phyloP scores from a whole-genome alignment of 2,113 vertebrate genomes.

The Thalassoma bifasciatum region DNA sequence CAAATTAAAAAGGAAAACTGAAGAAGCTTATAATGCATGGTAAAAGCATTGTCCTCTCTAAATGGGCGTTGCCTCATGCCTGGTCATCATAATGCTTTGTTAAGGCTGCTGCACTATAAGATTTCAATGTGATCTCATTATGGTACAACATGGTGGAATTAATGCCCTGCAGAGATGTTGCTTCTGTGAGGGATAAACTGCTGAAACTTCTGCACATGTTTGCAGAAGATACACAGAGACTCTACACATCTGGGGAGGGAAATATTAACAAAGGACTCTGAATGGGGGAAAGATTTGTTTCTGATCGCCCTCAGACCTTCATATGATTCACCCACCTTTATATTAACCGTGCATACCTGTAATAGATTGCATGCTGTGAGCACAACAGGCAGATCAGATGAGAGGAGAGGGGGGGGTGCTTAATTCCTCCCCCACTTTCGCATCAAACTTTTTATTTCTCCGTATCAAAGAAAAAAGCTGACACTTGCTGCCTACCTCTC shows the following conservation, averaged over 20 bases:
- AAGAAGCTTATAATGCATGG: neutral
- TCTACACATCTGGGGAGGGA: too few species aligned
- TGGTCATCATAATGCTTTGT: conserved; percentile 41
- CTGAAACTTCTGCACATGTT: neutral
- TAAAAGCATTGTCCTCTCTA: conserved; percentile 24
- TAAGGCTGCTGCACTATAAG: conserved; percentile 13
- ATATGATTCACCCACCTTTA: neutral
- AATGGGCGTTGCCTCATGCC: conserved; percentile 51
- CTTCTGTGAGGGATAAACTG: neutral
- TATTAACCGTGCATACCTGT: conserved; percentile 9
- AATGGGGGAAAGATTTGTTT: neutral
- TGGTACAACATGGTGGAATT: conserved; percentile 1
- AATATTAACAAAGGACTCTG: too few species aligned
- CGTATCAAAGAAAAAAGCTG: conserved; percentile 9
- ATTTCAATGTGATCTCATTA: neutral
- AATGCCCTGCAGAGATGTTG: too few species aligned
- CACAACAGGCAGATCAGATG: neutral
- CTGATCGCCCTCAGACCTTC: neutral
- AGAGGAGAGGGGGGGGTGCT: neutral
- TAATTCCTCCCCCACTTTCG: conserved; percentile 17
- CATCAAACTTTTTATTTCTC: conserved; percentile 49
- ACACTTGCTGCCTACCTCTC: conserved; percentile 85
- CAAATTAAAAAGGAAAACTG: neutral
- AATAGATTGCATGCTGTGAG: conserved; percentile 19
- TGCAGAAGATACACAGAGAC: neutral